phyloP scores from a whole-genome alignment of 2,113 vertebrate species.

The Cichladusa arquata region DNA sequence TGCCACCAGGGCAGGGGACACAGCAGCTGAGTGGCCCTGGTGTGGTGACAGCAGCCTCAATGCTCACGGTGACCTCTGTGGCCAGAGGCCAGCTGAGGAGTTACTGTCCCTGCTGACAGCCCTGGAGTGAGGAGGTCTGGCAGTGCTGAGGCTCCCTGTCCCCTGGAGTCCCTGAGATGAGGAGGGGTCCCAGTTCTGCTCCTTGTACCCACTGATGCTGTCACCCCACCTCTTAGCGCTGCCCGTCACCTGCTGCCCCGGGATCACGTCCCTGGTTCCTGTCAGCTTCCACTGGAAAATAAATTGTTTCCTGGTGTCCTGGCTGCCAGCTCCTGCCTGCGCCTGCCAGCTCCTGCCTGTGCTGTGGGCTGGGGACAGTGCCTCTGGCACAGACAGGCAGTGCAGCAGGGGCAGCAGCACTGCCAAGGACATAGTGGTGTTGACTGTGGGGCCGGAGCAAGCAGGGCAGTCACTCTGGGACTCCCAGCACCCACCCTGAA shows the following conservation, averaged over 20 bases:
- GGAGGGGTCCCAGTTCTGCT: background rate
- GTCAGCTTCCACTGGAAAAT: background rate
- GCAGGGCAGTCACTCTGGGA: background rate
- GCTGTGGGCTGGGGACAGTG: background rate
- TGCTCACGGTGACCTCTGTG: background rate
- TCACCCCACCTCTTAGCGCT: background rate
- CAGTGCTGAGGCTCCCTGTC: background rate
- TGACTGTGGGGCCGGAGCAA: fast-evolving
- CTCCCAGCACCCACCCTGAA: background rate
- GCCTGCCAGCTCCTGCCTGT: background rate
- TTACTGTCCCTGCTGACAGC: fast-evolving
- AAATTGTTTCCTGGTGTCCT: conserved; percentile 1
- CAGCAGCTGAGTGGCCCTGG: background rate
- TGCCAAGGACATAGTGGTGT: background rate
- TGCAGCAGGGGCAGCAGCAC: background rate
- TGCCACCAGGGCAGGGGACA: background rate
- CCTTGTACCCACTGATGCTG: background rate
- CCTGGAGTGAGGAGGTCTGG: background rate
- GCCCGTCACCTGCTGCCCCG: background rate
- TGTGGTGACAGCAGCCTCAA: background rate
- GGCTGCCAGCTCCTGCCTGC: background rate
- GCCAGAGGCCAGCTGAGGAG: background rate
- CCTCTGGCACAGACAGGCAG: background rate
- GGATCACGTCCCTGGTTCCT: background rate
- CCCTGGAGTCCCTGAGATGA: background rate